Evolutionary conservation across 2,797 vertebrate species (phyloP), one percentile per base, ranked within the genome.

Genomic region (Carcharodon carcharias): DNA sequence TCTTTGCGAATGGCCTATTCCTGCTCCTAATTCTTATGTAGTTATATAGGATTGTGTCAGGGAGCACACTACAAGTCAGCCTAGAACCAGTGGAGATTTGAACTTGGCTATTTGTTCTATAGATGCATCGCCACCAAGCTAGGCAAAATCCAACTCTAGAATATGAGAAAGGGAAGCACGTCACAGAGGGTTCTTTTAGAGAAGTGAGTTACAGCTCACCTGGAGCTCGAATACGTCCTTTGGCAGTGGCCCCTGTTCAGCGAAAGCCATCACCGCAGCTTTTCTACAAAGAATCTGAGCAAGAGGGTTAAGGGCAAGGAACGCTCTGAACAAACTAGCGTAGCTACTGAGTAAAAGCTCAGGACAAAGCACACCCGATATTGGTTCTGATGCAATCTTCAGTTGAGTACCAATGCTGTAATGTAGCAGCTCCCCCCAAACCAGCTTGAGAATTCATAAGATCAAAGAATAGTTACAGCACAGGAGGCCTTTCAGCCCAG

Each of bases 211-310:
- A 23, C 61, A 67, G 0, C 91, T 93, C 45, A 93, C 91, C 91
- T 93, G 91, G 63, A 93, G 91, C n/a, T 93, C 91, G 2, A 63
- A 65, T 3, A 93, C n/a, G 8, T 67, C 63, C 91, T 93, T 67
- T 26, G 91, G n/a, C n/a, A 67, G 16, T n/a, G 61, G n/a, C 3
- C 61, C 91, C 45, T 67, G 91, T 45, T 67, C 18, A 45, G 40
- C 35, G 3, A 35, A 93, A 45, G 61, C 91, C 7, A 93, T 40
- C 7, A 93, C 21, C 45, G 91, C 61, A 65, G 91, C n/a, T 11
- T 93, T 93, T 26, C 63, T 93, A 11, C 61, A 93, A 40, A 93
- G 91, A 67, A 93, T 93, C 91, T 93, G 61, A 67, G 91, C n/a
- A n/a, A 21, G 3, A 1, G 7, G 8, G 91, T 93, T 67, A 93